Percentiles rank a stretch among this genome's conserved stretches.
phyloP scores from a whole-genome alignment of 1,140 invertebrate species.

The Portunus trituberculatus region DNA sequence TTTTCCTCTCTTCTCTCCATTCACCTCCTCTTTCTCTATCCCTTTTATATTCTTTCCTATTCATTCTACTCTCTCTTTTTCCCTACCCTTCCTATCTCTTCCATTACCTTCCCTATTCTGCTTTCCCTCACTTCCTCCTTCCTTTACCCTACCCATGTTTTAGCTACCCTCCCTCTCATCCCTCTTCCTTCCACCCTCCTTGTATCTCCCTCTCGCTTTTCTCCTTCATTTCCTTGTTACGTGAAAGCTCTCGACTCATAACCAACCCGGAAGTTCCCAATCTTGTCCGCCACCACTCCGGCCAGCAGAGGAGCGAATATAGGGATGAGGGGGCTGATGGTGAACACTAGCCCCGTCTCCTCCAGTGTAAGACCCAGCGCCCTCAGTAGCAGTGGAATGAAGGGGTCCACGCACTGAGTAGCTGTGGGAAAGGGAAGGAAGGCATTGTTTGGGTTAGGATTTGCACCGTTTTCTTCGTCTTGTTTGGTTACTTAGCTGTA shows the following conservation, averaged over 20 bases:
- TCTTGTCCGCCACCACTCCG: slow-evolving; percentile 54
- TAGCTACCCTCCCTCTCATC: background rate
- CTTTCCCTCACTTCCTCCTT: no score
- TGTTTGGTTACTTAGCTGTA: background rate
- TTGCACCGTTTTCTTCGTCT: background rate
- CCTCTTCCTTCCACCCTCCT: no score
- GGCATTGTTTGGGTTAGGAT: no score
- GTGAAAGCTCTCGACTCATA: background rate
- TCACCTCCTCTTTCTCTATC: no score
- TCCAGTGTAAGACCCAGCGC: slow-evolving; percentile 61
- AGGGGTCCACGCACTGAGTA: slow-evolving; percentile 75
- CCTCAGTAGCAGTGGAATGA: slow-evolving; percentile 63
- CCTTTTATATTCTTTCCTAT: no score
- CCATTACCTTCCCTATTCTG: no score
- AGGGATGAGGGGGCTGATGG: slow-evolving; percentile 58
- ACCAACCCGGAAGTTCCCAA: slow-evolving; percentile 65
- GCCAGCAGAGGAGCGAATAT: slow-evolving; percentile 60
- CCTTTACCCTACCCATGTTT: no score
- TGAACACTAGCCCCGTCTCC: slow-evolving; percentile 54
- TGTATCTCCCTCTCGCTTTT: background rate
- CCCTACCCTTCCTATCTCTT: no score
- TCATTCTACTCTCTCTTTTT: no score
- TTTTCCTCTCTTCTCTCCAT: no score
- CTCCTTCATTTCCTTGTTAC: background rate
- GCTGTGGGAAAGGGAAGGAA: slow-evolving; percentile 44